Conservation (phyloP, 2,797 vertebrate genomes). For the Leucoraja ocellata region DNA sequence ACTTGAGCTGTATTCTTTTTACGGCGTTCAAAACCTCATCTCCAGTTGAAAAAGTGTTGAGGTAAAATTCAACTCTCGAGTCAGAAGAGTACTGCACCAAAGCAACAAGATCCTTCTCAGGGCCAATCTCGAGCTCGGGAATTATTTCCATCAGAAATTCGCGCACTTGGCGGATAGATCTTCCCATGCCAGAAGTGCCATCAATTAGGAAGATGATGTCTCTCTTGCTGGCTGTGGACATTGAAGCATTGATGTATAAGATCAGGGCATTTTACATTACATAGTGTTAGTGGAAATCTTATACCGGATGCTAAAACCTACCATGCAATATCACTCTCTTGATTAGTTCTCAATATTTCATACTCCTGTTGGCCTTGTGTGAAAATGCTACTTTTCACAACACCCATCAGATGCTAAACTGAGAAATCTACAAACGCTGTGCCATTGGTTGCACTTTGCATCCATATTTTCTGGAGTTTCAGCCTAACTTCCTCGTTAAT, state of each 20-base stretch:
- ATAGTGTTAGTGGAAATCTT: not conserved
- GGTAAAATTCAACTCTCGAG: constrained; percentile 76
- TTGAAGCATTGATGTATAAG: not conserved
- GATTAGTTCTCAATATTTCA: not conserved
- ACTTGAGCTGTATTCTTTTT: not conserved
- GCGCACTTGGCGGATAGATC: constrained; percentile 67
- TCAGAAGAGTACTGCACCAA: constrained; percentile 81
- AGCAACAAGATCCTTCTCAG: constrained; percentile 75
- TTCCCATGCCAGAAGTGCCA: constrained; percentile 78
- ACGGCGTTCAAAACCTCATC: not conserved
- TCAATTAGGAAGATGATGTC: constrained; percentile 97
- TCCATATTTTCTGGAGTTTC: not conserved
- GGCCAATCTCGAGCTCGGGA: constrained; percentile 73
- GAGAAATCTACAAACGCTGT: not conserved
- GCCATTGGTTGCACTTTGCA: not conserved
- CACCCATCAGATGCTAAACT: not conserved
- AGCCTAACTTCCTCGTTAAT: not conserved
- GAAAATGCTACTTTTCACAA: too few relatives aligned
- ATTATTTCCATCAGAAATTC: constrained; percentile 78
- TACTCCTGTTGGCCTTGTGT: not conserved
- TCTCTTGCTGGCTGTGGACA: constrained; percentile 44
- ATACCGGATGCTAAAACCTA: not conserved
- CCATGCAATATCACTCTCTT: not conserved
- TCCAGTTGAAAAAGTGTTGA: constrained; percentile 59
- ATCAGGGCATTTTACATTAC: not conserved